Conservation (phyloP, 1,140 invertebrate genomes). For the Drosophila sucinea region DNA sequence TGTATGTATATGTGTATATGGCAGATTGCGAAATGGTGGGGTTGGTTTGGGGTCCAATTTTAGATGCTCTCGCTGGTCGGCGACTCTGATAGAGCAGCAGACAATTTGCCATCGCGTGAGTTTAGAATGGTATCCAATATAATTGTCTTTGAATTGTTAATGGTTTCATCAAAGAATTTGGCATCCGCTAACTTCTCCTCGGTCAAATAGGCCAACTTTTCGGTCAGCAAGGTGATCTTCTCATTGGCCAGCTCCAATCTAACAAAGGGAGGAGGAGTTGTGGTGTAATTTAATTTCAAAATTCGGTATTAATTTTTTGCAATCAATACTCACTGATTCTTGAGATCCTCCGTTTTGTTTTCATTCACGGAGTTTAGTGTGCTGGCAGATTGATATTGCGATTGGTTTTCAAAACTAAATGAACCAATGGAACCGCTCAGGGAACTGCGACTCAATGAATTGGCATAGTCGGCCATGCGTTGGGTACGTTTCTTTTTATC, state of each 20-base stretch:
- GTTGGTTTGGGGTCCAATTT: too few relatives aligned
- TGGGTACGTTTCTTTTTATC: constrained; percentile 77
- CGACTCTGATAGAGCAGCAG: not conserved
- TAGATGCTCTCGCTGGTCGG: constrained; percentile 22
- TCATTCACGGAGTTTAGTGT: constrained; percentile 40
- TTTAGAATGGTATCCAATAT: constrained; percentile 66
- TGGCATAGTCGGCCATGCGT: constrained; percentile 73
- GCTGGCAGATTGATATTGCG: constrained; percentile 37
- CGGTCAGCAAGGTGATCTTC: constrained; percentile 67
- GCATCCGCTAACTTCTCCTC: constrained; percentile 69
- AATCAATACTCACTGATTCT: constrained; percentile 56
- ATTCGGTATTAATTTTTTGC: too few relatives aligned
- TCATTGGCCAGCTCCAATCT: constrained; percentile 77
- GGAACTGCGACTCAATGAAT: constrained; percentile 54
- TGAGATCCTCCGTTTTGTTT: constrained; percentile 56
- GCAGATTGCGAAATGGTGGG: too few relatives aligned
- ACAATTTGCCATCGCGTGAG: constrained; percentile 19
- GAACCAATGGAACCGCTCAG: constrained; percentile 64
- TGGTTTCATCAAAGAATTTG: constrained; percentile 71
- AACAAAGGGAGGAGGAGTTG: not conserved
- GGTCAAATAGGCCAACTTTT: constrained; percentile 62
- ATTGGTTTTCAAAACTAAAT: constrained; percentile 73
- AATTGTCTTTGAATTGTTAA: constrained; percentile 65
- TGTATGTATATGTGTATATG: not conserved
- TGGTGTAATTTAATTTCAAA: too few relatives aligned